phyloP scores from a whole-genome alignment of 1,140 invertebrate genomes.

The Paraescarpia echinospica region DNA sequence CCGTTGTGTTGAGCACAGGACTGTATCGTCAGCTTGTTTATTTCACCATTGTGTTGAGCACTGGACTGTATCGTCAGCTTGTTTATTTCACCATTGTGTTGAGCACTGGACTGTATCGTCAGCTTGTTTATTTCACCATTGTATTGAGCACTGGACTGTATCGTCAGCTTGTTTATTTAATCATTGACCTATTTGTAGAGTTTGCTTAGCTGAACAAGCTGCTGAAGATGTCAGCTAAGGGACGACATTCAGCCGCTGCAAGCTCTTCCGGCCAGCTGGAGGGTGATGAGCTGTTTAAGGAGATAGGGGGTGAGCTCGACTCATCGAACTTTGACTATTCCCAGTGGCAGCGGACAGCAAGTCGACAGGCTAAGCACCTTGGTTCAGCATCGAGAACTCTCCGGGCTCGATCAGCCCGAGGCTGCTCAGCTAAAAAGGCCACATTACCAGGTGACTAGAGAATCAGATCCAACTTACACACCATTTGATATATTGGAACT shows the following conservation, averaged over 20 bases:
- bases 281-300: conserved; percentile 24
- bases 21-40: too few species aligned
- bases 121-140: too few species aligned
- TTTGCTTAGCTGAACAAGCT: background rate
- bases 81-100: too few species aligned
- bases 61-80: too few species aligned
- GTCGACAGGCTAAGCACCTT: background rate
- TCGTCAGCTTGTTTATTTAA: background rate
- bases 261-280: conserved; percentile 8
- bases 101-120: too few species aligned
- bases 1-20: too few species aligned
- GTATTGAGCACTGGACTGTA: too few species aligned
- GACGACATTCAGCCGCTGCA: background rate
- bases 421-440: background rate
- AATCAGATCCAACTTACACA: background rate
- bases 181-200: background rate
- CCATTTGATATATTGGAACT: background rate
- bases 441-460: background rate
- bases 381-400: background rate
- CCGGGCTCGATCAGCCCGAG: background rate
- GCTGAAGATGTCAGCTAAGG: background rate
- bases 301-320: conserved; percentile 22
- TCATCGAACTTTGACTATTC: conserved; percentile 21
- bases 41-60: too few species aligned
- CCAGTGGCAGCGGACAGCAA: conserved; percentile 18